phyloP scores from a whole-genome alignment of 2,113 vertebrate species.

The Amphilophus citrinellus region DNA sequence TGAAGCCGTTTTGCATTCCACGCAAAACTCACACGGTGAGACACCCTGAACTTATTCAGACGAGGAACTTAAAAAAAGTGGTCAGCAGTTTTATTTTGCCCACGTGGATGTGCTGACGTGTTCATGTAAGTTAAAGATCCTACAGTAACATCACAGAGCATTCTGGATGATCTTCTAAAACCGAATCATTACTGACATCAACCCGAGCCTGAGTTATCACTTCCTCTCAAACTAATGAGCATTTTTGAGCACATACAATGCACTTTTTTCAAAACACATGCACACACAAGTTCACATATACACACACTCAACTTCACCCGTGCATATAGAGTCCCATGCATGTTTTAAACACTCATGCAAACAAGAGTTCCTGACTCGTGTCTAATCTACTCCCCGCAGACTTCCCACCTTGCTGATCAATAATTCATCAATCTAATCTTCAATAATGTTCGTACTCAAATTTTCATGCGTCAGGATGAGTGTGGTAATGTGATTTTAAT shows the following conservation, averaged over 20 bases:
- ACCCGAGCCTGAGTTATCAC: slow-evolving; percentile 29
- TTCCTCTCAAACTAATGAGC: background rate
- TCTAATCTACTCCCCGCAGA: slow-evolving; percentile 51
- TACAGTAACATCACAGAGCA: slow-evolving; percentile 36
- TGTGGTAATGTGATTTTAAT: slow-evolving; percentile 46
- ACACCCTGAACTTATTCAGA: background rate
- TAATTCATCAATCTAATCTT: slow-evolving; percentile 70
- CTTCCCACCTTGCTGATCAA: slow-evolving; percentile 65
- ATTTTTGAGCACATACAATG: background rate
- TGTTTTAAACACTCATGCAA: slow-evolving; percentile 13
- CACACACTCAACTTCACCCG: slow-evolving; percentile 23
- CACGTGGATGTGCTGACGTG: background rate
- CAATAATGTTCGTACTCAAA: slow-evolving; percentile 72
- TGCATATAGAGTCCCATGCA: background rate
- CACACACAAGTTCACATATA: background rate
- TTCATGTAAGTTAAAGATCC: slow-evolving; percentile 10
- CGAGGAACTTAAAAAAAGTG: background rate
- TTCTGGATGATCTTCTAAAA: slow-evolving; percentile 30
- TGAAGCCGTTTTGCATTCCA: background rate
- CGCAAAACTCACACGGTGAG: background rate
- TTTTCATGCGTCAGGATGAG: slow-evolving; percentile 49
- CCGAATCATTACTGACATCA: slow-evolving; percentile 36
- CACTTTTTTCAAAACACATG: background rate
- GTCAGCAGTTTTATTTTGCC: slow-evolving; percentile 27
- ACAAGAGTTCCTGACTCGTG: slow-evolving; percentile 8